Percentiles rank a stretch among this genome's conserved stretches.
Evolutionary conservation across 2,888 invertebrate genomes (phyloP).

Genomic region (Andrena flavipes): DNA sequence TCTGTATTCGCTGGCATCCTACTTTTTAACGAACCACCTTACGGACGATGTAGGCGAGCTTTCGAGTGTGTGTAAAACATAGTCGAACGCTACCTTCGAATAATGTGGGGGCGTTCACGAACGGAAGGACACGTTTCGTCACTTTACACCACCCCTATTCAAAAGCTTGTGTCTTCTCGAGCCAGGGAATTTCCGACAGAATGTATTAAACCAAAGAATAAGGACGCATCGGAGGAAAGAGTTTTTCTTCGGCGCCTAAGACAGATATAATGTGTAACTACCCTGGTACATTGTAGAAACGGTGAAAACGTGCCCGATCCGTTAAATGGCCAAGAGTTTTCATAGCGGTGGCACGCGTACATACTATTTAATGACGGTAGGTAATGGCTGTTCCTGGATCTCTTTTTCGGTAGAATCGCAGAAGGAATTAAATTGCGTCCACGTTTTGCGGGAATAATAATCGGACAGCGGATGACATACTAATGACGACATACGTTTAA

Average conservation of each 20-base stretch:
- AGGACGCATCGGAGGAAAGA: constrained; percentile 29
- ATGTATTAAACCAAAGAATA: constrained; percentile 35
- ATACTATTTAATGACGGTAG: constrained; percentile 18
- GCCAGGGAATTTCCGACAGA: constrained; percentile 19
- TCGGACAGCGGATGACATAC: too few relatives aligned
- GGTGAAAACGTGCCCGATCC: constrained; percentile 35
- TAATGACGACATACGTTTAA: background rate
- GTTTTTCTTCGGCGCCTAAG: constrained; percentile 19
- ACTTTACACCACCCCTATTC: constrained; percentile 18
- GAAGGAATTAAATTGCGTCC: background rate
- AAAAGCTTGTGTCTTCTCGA: constrained; percentile 17
- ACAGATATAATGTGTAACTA: constrained; percentile 39
- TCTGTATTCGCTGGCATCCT: too few relatives aligned
- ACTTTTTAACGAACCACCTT: background rate
- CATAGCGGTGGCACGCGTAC: constrained; percentile 16
- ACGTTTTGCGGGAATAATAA: background rate
- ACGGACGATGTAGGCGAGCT: background rate
- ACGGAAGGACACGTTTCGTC: constrained; percentile 24
- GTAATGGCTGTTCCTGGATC: constrained; percentile 26
- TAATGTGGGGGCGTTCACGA: constrained; percentile 5
- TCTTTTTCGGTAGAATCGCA: background rate
- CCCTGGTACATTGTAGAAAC: constrained; percentile 27
- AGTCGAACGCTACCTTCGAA: constrained; percentile 5
- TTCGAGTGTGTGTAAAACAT: background rate
- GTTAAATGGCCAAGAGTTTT: constrained; percentile 43